Conservation (phyloP, 2,113 vertebrate genomes). For the Ameiurus melas region DNA sequence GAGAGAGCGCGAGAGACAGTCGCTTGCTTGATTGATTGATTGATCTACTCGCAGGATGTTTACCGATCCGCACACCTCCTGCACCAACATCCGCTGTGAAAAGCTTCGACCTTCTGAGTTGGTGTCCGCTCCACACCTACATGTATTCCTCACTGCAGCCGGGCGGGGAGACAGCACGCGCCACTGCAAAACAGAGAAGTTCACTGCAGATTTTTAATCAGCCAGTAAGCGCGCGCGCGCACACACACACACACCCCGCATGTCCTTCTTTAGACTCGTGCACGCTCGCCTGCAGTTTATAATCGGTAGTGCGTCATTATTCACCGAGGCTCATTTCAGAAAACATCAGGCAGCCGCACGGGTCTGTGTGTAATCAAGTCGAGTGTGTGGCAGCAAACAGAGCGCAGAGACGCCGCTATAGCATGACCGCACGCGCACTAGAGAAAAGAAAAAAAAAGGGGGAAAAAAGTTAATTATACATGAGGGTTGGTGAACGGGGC, state of each 20-base stretch:
- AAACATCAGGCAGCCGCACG: background rate
- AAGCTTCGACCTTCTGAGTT: background rate
- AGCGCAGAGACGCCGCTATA: background rate
- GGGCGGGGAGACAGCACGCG: background rate
- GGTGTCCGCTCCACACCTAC: background rate
- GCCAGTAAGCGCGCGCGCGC: background rate
- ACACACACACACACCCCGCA: background rate
- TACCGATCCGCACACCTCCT: background rate
- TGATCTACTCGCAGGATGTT: background rate
- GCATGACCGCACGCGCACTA: background rate
- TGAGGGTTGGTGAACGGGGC: background rate
- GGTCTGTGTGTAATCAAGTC: background rate
- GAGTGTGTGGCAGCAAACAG: background rate
- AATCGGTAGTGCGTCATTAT: background rate
- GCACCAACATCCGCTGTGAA: background rate
- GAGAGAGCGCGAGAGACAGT: background rate
- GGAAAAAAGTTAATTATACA: constrained; percentile 6
- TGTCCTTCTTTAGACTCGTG: background rate
- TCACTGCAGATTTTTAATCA: constrained; percentile 20
- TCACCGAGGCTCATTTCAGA: no score
- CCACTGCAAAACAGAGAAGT: constrained; percentile 15
- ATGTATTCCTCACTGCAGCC: background rate
- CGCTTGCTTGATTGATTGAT: background rate
- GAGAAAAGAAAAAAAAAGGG: no score
- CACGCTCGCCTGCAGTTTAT: background rate